phyloP scores from a whole-genome alignment of 1,140 invertebrate species.

The Drosophila ironensis region DNA sequence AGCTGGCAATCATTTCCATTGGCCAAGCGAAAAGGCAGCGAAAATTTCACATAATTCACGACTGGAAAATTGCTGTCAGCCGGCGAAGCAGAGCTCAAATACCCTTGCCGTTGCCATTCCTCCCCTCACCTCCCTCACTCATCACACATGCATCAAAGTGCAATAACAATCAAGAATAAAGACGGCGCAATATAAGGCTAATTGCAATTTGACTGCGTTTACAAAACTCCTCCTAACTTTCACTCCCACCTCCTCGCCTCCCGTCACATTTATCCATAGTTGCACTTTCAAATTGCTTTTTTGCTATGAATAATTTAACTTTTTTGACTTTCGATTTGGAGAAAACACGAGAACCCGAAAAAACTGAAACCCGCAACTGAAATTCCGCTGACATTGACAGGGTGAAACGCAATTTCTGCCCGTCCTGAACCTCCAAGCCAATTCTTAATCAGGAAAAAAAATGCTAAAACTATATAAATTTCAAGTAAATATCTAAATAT shows the following conservation, averaged over 20 bases:
- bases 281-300: conserved; percentile 73
- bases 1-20: conserved; percentile 80
- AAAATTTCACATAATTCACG: conserved; percentile 79
- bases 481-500: too few relatives aligned
- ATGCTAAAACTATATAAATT: too few relatives aligned
- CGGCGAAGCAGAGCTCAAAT: conserved; percentile 29
- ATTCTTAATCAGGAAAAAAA: conserved; percentile 26
- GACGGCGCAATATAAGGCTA: conserved; percentile 73
- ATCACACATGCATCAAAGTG: conserved; percentile 75
- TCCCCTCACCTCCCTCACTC: background rate
- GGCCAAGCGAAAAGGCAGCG: conserved; percentile 59
- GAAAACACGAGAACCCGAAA: conserved; percentile 54
- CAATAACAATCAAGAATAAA: conserved; percentile 45
- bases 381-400: conserved; percentile 76
- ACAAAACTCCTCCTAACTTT: conserved; percentile 60
- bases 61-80: conserved; percentile 78
- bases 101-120: background rate
- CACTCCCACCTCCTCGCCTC: background rate
- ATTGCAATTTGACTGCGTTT: conserved; percentile 80
- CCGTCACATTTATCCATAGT: background rate
- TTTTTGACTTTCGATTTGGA: conserved; percentile 78
- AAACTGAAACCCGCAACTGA: conserved; percentile 28
- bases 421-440: conserved; percentile 30
- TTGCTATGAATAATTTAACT: conserved; percentile 78
- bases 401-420: conserved; percentile 68